phyloP scores from a whole-genome alignment of 2,888 invertebrate species.

The Drosophila anomalipes region DNA sequence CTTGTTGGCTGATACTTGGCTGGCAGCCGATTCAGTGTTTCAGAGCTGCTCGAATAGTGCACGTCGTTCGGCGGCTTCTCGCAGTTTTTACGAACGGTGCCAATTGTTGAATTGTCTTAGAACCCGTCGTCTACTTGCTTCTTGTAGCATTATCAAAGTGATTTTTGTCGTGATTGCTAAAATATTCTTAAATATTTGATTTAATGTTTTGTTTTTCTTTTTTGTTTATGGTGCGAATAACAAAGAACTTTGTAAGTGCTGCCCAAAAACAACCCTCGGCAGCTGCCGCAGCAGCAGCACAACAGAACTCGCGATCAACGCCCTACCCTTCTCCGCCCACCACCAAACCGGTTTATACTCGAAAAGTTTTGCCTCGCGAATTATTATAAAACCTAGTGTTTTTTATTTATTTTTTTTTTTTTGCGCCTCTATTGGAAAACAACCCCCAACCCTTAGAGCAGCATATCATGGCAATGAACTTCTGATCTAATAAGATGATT shows the following conservation, averaged over 20 bases:
- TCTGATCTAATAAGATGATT: constrained; percentile 63
- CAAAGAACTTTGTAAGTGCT: constrained; percentile 4
- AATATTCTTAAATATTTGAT: constrained; percentile 1
- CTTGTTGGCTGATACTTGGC: constrained; percentile 21
- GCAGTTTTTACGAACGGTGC: constrained; percentile 1
- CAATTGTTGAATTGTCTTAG: constrained; percentile 12
- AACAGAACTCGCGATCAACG: constrained; percentile 45
- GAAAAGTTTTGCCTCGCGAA: constrained; percentile 56
- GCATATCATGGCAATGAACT: constrained; percentile 49
- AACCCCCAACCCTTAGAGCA: constrained; percentile 67
- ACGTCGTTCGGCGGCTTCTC: constrained; percentile 34
- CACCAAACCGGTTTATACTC: constrained; percentile 51
- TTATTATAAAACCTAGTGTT: constrained; percentile 32
- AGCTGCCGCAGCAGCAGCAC: background rate
- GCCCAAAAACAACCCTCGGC: constrained; percentile 44
- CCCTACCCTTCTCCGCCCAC: constrained; percentile 56
- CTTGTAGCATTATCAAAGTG: constrained; percentile 6
- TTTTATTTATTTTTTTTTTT: constrained; percentile 3
- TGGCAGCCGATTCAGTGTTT: constrained; percentile 54
- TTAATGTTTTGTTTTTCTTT: background rate
- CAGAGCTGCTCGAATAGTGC: constrained; percentile 58
- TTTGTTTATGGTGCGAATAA: constrained; percentile 16
- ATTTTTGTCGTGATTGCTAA: constrained; percentile 6
- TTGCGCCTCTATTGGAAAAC: constrained; percentile 35
- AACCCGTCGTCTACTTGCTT: constrained; percentile 13